These are phyloP conservation scores for Ridgeia piscesae DNA, from an alignment of 1,140 invertebrate species.

Conservation along the genomic window DNA sequence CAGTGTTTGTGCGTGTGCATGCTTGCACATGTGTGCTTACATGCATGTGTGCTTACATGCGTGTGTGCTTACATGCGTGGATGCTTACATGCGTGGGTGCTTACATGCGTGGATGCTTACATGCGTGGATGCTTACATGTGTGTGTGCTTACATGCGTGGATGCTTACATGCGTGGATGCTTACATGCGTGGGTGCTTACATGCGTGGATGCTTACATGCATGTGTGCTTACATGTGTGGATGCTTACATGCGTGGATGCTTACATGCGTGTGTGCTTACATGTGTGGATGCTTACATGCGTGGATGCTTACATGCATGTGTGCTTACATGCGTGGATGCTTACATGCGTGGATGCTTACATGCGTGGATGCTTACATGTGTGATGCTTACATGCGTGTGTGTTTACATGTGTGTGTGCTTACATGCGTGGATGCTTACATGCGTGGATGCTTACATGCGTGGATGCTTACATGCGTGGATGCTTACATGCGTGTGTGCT, in stretches of 20 bases:
- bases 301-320: neutral
- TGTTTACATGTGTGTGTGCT: neutral
- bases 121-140: neutral
- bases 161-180: neutral
- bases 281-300: no score
- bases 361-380: neutral
- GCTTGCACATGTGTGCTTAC: no score
- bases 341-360: neutral
- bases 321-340: neutral
- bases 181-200: neutral
- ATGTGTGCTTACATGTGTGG: no score
- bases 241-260: neutral
- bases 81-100: neutral
- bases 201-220: neutral
- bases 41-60: no score
- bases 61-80: no score
- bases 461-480: no score
- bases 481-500: neutral
- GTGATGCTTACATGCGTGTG: neutral
- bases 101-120: neutral
- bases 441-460: no score
- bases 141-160: neutral
- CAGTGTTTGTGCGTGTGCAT: no score
- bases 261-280: neutral
- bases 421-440: neutral